These are phyloP conservation scores for Euplexia lucipara DNA, from an alignment of 2,888 invertebrate genomes.

Conservation along the genomic window DNA sequence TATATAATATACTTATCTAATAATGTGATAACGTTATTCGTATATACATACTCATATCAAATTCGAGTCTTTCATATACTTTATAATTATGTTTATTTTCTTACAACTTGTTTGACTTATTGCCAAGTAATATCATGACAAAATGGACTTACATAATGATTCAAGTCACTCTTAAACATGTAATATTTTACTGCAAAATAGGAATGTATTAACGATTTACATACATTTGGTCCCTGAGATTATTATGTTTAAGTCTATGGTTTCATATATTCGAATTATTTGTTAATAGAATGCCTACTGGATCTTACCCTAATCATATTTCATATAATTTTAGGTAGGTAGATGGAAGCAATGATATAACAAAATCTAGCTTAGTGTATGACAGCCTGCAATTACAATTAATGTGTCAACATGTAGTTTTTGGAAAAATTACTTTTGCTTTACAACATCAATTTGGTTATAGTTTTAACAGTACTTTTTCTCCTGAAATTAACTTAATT, in stretches of 20 bases:
- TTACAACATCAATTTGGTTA: too few relatives aligned
- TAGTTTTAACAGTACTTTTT: too few relatives aligned
- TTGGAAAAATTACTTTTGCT: too few relatives aligned
- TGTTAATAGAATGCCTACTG: slow-evolving; percentile 41
- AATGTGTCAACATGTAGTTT: too few relatives aligned
- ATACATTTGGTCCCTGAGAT: slow-evolving; percentile 51
- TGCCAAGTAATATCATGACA: slow-evolving; percentile 8
- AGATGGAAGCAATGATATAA: slow-evolving; percentile 24
- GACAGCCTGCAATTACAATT: too few relatives aligned
- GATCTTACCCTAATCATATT: slow-evolving; percentile 34
- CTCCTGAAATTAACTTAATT: neutral
- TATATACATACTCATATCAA: slow-evolving; percentile 57
- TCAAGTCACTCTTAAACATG: slow-evolving; percentile 11
- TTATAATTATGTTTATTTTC: slow-evolving; percentile 17
- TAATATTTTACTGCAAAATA: slow-evolving; percentile 4
- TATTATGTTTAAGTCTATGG: slow-evolving; percentile 34
- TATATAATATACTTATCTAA: slow-evolving; percentile 56
- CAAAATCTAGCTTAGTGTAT: too few relatives aligned
- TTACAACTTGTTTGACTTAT: neutral
- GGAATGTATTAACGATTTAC: slow-evolving; percentile 32
- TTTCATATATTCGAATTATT: slow-evolving; percentile 45
- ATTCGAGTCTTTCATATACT: slow-evolving; percentile 42
- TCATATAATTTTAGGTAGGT: slow-evolving; percentile 8
- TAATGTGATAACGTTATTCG: slow-evolving; percentile 55
- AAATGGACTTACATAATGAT: slow-evolving; percentile 2